These are phyloP conservation scores for Contarinia nasturtii DNA, from an alignment of 1,140 invertebrate species.

Conservation along the genomic window DNA sequence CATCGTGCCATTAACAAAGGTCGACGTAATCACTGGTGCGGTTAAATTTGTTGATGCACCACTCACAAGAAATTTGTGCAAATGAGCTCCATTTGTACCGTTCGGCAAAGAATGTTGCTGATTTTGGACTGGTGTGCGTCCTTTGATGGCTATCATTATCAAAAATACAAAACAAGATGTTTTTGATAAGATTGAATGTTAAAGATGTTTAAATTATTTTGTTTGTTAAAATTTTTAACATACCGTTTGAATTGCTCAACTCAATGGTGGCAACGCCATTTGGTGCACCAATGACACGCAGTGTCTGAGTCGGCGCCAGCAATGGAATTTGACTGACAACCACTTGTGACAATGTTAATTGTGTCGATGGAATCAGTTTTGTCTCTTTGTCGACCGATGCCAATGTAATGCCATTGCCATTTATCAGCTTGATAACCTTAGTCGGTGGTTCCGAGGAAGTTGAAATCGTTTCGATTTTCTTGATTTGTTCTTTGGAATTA, in stretches of 20 bases:
- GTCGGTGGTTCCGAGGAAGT: neutral
- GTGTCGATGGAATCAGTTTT: neutral
- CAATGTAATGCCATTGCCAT: neutral
- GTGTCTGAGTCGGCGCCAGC: neutral
- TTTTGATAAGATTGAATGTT: no score
- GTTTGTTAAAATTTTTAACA: neutral
- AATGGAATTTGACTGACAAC: constrained; percentile 1
- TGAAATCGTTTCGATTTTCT: neutral
- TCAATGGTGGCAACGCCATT: constrained; percentile 4
- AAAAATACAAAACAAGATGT: no score
- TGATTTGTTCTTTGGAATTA: neutral
- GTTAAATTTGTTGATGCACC: neutral
- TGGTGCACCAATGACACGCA: constrained; percentile 1
- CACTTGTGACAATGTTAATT: neutral
- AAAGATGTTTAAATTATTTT: neutral
- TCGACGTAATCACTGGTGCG: neutral
- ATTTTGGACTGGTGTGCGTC: neutral
- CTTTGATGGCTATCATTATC: no score
- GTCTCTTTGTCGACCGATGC: constrained; percentile 2
- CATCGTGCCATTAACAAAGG: no score
- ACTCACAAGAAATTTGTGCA: constrained; percentile 2
- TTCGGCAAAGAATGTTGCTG: neutral
- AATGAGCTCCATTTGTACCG: constrained; percentile 2
- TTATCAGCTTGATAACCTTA: constrained; percentile 2
- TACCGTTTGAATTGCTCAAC: constrained; percentile 2